Base-by-base conservation (phyloP, 2,113 vertebrate genomes). In the Crypturellus undulatus region DNA sequence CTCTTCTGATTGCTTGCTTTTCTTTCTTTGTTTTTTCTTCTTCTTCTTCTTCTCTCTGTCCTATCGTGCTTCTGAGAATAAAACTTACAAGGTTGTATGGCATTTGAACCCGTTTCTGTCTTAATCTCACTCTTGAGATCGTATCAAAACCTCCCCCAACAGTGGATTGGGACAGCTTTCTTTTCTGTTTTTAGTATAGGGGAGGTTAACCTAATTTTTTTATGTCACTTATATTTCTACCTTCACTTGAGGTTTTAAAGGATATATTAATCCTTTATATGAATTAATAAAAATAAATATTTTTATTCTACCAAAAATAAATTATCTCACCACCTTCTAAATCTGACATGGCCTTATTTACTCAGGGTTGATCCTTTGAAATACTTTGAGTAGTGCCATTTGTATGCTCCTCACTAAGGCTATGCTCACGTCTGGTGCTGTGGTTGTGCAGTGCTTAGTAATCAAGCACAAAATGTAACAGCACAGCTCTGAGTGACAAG, bases 381-480 rank as follows among this genome's bases (percentile, higher is more conserved):
- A 6, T 12, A 16, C 6, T 72, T 65, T 34, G 59, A 76, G 28
- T 80, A 42, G 87, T 82, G 68, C 19, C 22, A 24, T 81, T 76
- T 72, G 0, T 22, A 24, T 42, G 34, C 2, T 70, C 28, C 67
- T 89, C 54, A 24, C 83, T 92, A 87, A 54, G 54, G 32, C 40
- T 87, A 8, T 8, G 20, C 11, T 91, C 26, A 13, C 0, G 1
- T 43, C 70, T 69, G 19, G 16, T 4, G 4, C 0, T 0, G 36
- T 47, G 28, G 7, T 68, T 87, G 5, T 84, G 42, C 18, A 21
- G 11, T 65, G 43, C 21, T n/a, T 63, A 49, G 22, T 9, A 8
- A 49, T 63, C 10, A 10, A n/a, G 77, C 47, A 45, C 88, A 92
- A 87, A 79, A 69, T 32, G 21, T 20, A 75, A 40, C 25, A 42